Percentiles rank a stretch among this genome's conserved stretches.
These are phyloP conservation scores for Pseudomyrmex pallidus DNA, from an alignment of 1,140 invertebrate genomes.

Conservation along the genomic window DNA sequence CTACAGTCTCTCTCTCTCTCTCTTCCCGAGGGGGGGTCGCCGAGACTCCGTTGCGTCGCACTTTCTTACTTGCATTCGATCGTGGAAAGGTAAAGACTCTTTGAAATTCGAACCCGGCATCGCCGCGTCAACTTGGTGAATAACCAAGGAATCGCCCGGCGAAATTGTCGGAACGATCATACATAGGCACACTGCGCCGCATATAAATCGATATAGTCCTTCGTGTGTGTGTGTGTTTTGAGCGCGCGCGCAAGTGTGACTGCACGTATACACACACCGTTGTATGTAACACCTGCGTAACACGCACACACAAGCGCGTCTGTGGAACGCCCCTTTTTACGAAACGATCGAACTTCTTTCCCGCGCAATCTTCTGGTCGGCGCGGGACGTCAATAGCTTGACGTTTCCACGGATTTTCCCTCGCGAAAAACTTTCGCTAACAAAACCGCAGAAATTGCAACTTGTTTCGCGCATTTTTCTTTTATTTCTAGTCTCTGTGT, in stretches of 20 bases:
- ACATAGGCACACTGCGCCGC: constrained; percentile 45
- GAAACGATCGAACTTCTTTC: constrained; percentile 73
- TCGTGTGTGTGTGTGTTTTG: not conserved
- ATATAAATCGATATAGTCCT: constrained; percentile 72
- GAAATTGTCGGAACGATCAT: constrained; percentile 33
- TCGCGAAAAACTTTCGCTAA: not conserved
- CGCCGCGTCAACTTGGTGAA: not conserved
- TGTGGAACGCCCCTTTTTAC: constrained; percentile 71
- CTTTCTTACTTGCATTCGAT: constrained; percentile 63
- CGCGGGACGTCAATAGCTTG: constrained; percentile 45
- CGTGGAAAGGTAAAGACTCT: not conserved
- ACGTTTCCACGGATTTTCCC: not conserved
- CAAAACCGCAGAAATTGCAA: not conserved
- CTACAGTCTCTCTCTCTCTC: constrained; percentile 35
- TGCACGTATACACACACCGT: not conserved
- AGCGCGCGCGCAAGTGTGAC: too few species aligned
- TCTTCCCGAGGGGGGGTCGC: constrained; percentile 24
- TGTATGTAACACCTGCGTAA: not conserved
- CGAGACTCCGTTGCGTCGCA: constrained; percentile 54
- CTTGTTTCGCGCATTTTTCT: not conserved
- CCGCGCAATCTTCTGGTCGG: constrained; percentile 66
- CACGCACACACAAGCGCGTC: not conserved
- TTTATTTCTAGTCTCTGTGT: constrained; percentile 23
- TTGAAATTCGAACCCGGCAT: not conserved
- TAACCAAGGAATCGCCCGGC: not conserved